Base-by-base conservation (phyloP, 2,113 vertebrate genomes). In the Coptodon bakossiorum region DNA sequence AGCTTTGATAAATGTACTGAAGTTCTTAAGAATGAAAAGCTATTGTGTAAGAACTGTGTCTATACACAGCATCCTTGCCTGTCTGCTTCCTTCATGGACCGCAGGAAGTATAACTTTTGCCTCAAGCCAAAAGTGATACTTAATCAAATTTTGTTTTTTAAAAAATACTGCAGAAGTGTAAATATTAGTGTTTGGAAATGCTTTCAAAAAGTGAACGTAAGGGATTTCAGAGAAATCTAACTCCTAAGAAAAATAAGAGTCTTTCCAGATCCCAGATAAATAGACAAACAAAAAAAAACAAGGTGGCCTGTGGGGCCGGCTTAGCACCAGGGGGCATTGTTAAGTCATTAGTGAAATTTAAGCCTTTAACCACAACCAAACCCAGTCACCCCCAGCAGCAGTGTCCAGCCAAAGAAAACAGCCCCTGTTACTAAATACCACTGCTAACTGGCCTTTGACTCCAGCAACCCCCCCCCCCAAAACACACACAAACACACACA, bases 291-390 rank as follows among this genome's bases (percentile, higher is more conserved):
- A 90, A 95, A 93, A 93, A 22, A 96, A 95, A 93, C 89, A 95
- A 92, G 84, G 90, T 88, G 83, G 61, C 90, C 85, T 45, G 68
- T 29, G 27, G 86, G 89, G 83, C 83, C 80, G 45, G 89, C 34
- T 36, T 53, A 83, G 92, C 91, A 94, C 79, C 94, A 92, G 95
- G 96, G 95, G 95, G 94, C 88, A 92, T 96, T 90, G 91, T 96
- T 96, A 96, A 96, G 93, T 95, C 95, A 95, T 96, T 95, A 95
- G 93, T 94, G 96, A 96, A 96, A 96, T 93, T 92, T 96, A 95
- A 96, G 92, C 95, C 90, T 88, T 86, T 79, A 87, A 91, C 80
- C 68, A 87, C 85, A 88, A 91, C 90, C 45, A 48, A 87, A 91
- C 52, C 57, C 78, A 86, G 38, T 38, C 66, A 85, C 83, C 87